These are phyloP conservation scores for Horisme vitalbata DNA, from an alignment of 2,888 invertebrate genomes.

Conservation along the genomic window DNA sequence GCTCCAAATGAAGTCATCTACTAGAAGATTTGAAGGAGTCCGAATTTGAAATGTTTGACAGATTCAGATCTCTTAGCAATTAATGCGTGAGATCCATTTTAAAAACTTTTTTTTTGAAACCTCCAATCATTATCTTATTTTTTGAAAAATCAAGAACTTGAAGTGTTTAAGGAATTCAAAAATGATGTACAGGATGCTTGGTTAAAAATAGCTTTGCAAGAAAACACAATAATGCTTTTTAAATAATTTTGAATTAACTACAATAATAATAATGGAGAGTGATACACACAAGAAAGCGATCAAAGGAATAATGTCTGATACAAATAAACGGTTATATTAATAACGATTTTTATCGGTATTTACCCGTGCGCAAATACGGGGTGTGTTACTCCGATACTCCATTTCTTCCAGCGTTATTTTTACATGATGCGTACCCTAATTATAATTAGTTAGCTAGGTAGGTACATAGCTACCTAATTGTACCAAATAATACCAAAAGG, in stretches of 20 bases:
- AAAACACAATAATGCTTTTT: conserved; percentile 12
- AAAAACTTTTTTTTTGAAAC: conserved; percentile 40
- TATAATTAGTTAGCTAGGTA: too few relatives aligned
- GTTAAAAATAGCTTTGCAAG: neutral
- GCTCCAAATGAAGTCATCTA: conserved; percentile 46
- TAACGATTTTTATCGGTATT: too few relatives aligned
- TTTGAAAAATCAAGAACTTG: conserved; percentile 41
- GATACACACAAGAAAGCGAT: conserved; percentile 26
- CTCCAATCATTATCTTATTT: conserved; percentile 46
- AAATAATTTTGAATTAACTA: conserved; percentile 16
- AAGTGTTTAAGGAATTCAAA: conserved; percentile 28
- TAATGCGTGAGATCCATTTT: conserved; percentile 40
- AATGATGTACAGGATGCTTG: conserved; percentile 30
- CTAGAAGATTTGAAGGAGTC: conserved; percentile 46
- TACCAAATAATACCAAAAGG: too few relatives aligned
- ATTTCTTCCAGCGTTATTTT: too few relatives aligned
- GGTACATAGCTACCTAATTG: too few relatives aligned
- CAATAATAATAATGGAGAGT: conserved; percentile 21
- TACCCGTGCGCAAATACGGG: too few relatives aligned
- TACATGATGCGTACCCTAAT: too few relatives aligned
- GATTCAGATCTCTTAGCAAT: conserved; percentile 36
- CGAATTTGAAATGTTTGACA: conserved; percentile 42
- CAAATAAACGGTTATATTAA: conserved; percentile 6
- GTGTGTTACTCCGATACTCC: too few relatives aligned
- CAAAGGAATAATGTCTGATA: conserved; percentile 12